Percentiles rank a stretch among this genome's conserved stretches.
These are phyloP conservation scores for Pseudochirops corinnae DNA, from an alignment of 2,797 vertebrate species.

Conservation along the genomic window DNA sequence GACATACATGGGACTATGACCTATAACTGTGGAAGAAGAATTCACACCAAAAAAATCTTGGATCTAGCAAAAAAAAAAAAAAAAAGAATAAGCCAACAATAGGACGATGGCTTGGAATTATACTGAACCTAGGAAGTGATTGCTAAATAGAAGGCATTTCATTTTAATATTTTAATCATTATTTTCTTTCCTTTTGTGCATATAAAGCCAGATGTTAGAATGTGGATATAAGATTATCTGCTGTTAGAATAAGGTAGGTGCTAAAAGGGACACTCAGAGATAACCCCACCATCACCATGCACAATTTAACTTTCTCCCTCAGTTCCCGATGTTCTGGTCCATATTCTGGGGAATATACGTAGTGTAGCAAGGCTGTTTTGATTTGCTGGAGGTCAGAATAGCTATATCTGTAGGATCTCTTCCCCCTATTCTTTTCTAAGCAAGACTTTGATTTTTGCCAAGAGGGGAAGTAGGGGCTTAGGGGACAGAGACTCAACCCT, in stretches of 20 bases:
- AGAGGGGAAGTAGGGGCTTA: neutral
- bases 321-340: neutral
- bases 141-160: neutral
- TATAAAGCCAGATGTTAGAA: neutral
- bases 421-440: neutral
- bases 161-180: neutral
- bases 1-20: neutral
- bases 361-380: neutral
- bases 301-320: neutral
- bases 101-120: neutral
- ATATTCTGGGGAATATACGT: neutral
- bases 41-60: neutral
- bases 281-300: neutral
- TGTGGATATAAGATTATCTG: neutral
- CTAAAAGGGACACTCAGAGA: neutral
- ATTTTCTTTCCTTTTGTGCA: neutral
- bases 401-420: neutral
- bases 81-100: neutral
- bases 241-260: neutral
- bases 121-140: neutral
- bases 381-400: neutral
- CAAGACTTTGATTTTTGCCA: neutral
- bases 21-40: neutral
- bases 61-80: neutral
- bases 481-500: neutral